Evolutionary conservation across 2,888 invertebrate species (phyloP), one percentile per base, ranked within the genome.

Genomic region (Drosophila peninsularis): DNA sequence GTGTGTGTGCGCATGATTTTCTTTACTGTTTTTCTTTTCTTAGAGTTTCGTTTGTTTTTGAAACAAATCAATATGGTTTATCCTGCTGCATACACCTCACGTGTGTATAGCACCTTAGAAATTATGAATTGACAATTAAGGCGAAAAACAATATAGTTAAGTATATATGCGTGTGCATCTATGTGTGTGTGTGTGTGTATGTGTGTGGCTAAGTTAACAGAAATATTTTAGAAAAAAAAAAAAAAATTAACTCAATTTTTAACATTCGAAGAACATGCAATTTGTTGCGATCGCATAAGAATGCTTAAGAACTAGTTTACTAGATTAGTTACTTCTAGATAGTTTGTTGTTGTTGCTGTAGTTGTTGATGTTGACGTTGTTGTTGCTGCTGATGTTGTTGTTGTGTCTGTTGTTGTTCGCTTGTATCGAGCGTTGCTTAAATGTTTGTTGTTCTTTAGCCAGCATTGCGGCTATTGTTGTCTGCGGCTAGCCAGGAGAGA

Each of bases 261-360:
- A 84, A 68, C 71, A 85, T 78, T 85, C 75, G 79, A 87, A 77
- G 70, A 83, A 83, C 81, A 80, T 83, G 70, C 77, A 71, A 76
- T 66, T 64, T 61, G 52, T 47, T 41, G 71, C 39, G 13, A 64
- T 47, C 53, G 36, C 37, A 27, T 34, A 19, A 52, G 71, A 74
- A 62, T 67, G 68, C 62, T 58, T 67, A 67, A 53, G 30, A 73
- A 56, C 45, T 47, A 56, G 21, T 24, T 60, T 45, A 41, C 50
- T 47, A 56, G 32, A 27, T 60, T 49, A 41, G 36, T 24, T 58
- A 45, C 30, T 34, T 54, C 41, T 13, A 56, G 60, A 45, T 52
- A 44, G 42, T 58, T 55, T 37, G 21, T 55, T 55, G 30, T 19
- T 60, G 44, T 17, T 78, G 53, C 19, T 64, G 47, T 54, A 17